phyloP scores from a whole-genome alignment of 2,797 vertebrate species.

The Lepus oiostolus region DNA sequence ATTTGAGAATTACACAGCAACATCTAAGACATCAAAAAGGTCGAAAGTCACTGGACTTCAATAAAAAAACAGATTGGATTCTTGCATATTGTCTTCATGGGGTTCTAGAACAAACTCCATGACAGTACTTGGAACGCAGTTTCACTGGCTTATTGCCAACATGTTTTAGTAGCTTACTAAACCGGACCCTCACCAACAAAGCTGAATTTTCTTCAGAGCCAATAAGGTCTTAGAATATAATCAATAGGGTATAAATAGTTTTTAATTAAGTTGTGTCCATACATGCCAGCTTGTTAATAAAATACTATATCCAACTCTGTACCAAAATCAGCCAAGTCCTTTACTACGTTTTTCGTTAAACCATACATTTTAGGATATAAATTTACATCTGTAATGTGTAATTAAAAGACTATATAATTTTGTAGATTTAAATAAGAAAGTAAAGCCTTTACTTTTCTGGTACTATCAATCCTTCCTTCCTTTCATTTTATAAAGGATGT shows the following conservation, averaged over 20 bases:
- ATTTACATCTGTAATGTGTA: not conserved
- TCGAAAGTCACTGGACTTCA: not conserved
- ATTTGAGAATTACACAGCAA: not conserved
- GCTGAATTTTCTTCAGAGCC: not conserved
- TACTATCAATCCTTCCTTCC: not conserved
- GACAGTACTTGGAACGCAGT: not conserved
- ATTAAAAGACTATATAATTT: slow-evolving; percentile 33
- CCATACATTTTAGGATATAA: slow-evolving; percentile 18
- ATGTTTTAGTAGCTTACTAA: slow-evolving; percentile 7
- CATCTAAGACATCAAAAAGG: not conserved
- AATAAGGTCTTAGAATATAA: not conserved
- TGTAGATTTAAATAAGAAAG: not conserved
- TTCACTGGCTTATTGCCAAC: not conserved
- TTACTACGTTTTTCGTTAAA: slow-evolving; percentile 12
- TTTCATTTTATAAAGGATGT: slow-evolving; percentile 36
- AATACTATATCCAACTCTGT: not conserved
- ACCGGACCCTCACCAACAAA: not conserved
- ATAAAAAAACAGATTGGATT: not conserved
- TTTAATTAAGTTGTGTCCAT: not conserved
- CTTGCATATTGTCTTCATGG: not conserved
- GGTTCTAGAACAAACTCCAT: not conserved
- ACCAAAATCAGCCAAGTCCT: not conserved
- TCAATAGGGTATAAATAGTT: not conserved
- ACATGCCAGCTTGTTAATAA: not conserved
- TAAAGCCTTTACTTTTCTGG: not conserved